Percentiles rank a stretch among this genome's conserved stretches.
phyloP scores from a whole-genome alignment of 2,888 invertebrate genomes.

The Busseola fusca region DNA sequence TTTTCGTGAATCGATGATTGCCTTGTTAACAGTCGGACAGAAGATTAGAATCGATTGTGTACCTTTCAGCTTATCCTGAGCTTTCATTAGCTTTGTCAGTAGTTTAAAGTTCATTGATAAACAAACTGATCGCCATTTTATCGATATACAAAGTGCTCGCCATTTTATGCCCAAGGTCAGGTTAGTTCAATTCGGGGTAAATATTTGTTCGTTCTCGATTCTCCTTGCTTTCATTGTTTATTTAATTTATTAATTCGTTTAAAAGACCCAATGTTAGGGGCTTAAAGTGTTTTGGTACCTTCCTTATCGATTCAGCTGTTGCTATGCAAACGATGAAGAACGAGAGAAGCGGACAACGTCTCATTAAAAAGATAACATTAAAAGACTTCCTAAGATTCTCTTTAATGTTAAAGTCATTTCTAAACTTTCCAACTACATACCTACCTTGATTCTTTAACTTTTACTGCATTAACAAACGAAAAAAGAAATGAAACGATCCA shows the following conservation, averaged over 20 bases:
- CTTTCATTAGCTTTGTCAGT: slow-evolving; percentile 29
- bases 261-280: background rate
- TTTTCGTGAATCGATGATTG: slow-evolving; percentile 2
- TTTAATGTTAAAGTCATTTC: too few species aligned
- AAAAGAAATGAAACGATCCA: background rate
- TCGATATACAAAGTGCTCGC: background rate
- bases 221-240: slow-evolving; percentile 12
- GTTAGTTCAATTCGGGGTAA: background rate
- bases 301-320: background rate
- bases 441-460: background rate
- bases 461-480: slow-evolving; percentile 21
- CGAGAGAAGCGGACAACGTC: background rate
- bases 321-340: background rate
- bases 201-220: slow-evolving; percentile 36
- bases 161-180: slow-evolving; percentile 8
- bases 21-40: slow-evolving; percentile 12
- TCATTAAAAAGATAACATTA: background rate
- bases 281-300: background rate
- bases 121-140: slow-evolving; percentile 3
- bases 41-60: slow-evolving; percentile 8
- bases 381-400: background rate
- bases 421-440: background rate
- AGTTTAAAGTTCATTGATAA: slow-evolving; percentile 15
- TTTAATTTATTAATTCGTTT: slow-evolving; percentile 24
- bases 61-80: background rate